Evolutionary conservation across 1,140 invertebrate species (phyloP).

Genomic region (Triops cancriformis): DNA sequence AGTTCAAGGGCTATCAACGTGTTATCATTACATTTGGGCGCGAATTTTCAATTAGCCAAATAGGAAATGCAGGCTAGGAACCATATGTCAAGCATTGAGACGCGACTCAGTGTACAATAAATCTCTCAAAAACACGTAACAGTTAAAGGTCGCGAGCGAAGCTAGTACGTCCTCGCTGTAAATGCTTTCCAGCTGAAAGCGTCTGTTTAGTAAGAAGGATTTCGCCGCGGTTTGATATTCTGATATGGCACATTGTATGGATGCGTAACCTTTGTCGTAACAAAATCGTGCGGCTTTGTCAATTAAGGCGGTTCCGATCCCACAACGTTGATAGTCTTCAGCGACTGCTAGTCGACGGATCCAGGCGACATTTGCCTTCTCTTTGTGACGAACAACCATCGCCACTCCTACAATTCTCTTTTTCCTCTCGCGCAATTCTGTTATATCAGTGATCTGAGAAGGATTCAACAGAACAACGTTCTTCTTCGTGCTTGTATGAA

Average conservation of each 20-base stretch:
- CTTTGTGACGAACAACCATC: background rate
- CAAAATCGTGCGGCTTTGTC: background rate
- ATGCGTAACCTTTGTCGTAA: background rate
- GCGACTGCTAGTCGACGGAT: background rate
- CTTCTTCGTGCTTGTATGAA: background rate
- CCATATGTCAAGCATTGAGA: background rate
- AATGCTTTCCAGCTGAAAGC: background rate
- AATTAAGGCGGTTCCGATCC: background rate
- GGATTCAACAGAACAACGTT: background rate
- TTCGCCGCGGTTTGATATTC: background rate
- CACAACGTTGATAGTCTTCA: background rate
- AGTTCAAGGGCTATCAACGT: too few relatives aligned
- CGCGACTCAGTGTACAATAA: background rate
- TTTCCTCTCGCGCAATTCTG: background rate
- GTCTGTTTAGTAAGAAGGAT: background rate
- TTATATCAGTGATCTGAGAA: background rate
- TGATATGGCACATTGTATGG: background rate
- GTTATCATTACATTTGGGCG: background rate
- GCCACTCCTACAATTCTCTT: background rate
- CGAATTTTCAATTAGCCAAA: too few relatives aligned
- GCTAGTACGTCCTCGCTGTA: background rate
- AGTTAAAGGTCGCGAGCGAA: background rate
- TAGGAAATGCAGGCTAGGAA: background rate
- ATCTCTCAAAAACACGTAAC: background rate
- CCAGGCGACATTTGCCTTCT: background rate